These are phyloP conservation scores for Danio albolineatus DNA, from an alignment of 2,797 vertebrate species.

Conservation along the genomic window DNA sequence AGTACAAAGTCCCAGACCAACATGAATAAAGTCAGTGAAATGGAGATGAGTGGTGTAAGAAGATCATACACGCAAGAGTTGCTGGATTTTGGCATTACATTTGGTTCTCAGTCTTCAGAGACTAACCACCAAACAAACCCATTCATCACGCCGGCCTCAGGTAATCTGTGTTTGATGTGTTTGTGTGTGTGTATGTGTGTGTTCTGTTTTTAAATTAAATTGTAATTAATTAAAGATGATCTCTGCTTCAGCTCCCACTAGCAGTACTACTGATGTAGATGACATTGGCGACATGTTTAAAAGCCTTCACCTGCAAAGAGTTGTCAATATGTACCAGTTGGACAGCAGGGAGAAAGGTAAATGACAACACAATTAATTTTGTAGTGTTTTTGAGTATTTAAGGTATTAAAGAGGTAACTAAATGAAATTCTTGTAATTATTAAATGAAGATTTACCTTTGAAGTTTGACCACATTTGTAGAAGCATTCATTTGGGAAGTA, in stretches of 20 bases:
- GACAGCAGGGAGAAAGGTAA: conserved; percentile 55
- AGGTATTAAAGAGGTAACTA: too few species aligned
- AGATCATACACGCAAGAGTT: conserved; percentile 77
- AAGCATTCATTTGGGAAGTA: too few species aligned
- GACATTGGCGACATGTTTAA: conserved; percentile 63
- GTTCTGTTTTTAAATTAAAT: neutral
- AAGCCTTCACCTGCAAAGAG: conserved; percentile 63
- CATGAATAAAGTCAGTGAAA: conserved; percentile 47
- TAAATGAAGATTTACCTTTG: too few species aligned
- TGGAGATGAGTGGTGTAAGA: conserved; percentile 37
- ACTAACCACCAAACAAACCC: conserved; percentile 58
- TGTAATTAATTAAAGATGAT: neutral
- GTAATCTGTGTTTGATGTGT: conserved; percentile 51
- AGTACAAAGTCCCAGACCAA: conserved; percentile 44
- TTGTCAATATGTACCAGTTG: conserved; percentile 59
- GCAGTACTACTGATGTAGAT: conserved; percentile 50
- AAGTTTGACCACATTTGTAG: too few species aligned
- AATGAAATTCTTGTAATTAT: too few species aligned
- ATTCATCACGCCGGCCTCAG: conserved; percentile 57
- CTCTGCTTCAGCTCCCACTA: conserved; percentile 46
- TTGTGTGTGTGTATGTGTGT: neutral
- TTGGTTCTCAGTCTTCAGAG: conserved; percentile 59
- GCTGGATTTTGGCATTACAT: conserved; percentile 72
- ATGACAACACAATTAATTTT: neutral
- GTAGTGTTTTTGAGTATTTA: neutral